Conservation (phyloP, 1,140 invertebrate genomes). For the Lepidotrigona ventralis region DNA sequence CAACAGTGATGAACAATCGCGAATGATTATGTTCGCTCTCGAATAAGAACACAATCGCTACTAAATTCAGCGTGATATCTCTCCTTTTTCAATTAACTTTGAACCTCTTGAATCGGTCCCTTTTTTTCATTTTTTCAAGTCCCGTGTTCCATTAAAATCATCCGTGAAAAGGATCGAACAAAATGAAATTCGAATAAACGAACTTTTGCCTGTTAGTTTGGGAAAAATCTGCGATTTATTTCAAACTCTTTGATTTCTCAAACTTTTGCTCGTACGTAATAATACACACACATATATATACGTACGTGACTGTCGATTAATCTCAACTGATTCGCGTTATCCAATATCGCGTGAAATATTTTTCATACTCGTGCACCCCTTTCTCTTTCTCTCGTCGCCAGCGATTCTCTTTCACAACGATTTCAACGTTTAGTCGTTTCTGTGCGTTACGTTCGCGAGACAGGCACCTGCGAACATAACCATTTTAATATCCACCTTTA, state of each 20-base stretch:
- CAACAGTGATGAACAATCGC: background rate
- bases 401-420: background rate
- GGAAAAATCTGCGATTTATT: background rate
- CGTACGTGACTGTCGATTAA: background rate
- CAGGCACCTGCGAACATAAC: background rate
- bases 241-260: background rate
- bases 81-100: background rate
- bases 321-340: background rate
- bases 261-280: no score
- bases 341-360: constrained; percentile 23
- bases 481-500: background rate
- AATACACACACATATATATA: no score
- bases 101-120: background rate
- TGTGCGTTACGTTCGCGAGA: background rate
- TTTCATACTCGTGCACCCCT: background rate
- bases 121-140: background rate
- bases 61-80: background rate
- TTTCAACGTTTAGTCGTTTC: constrained; percentile 13
- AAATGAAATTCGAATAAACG: background rate
- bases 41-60: background rate
- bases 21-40: background rate
- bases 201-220: background rate
- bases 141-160: background rate
- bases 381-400: background rate
- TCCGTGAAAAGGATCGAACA: background rate